Percentiles rank a stretch among this genome's conserved stretches.
Evolutionary conservation across 2,888 invertebrate genomes (phyloP).

Genomic region (Augochlorella aurata): DNA sequence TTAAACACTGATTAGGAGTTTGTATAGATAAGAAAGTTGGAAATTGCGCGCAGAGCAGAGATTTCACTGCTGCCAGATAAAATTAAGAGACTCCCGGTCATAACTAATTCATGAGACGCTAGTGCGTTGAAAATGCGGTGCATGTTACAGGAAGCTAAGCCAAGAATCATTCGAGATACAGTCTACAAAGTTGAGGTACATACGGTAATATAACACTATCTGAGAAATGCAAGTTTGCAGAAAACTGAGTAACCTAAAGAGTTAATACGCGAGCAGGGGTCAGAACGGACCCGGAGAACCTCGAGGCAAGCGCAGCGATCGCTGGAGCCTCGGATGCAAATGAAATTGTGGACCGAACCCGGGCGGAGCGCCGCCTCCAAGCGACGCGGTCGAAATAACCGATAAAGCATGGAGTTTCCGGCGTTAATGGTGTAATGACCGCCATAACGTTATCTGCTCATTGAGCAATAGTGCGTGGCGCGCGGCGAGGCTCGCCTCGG

Average conservation of each 20-base stretch:
- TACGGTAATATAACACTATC: too few species aligned
- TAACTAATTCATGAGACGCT: neutral
- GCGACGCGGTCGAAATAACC: neutral
- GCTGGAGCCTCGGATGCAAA: neutral
- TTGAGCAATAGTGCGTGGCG: constrained; percentile 28
- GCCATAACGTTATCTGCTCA: constrained; percentile 8
- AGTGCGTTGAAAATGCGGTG: neutral
- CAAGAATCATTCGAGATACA: neutral
- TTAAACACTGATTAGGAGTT: neutral
- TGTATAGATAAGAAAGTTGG: neutral
- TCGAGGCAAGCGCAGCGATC: neutral
- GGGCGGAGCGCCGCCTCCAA: neutral
- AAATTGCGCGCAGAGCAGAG: neutral
- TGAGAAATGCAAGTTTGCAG: too few species aligned
- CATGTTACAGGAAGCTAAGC: neutral
- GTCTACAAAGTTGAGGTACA: neutral
- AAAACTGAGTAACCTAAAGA: too few species aligned
- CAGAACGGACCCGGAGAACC: too few species aligned
- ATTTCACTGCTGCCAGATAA: neutral
- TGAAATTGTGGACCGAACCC: neutral
- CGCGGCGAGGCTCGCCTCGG: too few species aligned
- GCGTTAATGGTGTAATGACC: constrained; percentile 8
- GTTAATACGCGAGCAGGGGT: too few species aligned
- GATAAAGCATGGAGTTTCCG: constrained; percentile 7
- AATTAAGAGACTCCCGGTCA: neutral